phyloP scores from a whole-genome alignment of 2,113 vertebrate genomes.

The Balaenoptera acutorostrata region DNA sequence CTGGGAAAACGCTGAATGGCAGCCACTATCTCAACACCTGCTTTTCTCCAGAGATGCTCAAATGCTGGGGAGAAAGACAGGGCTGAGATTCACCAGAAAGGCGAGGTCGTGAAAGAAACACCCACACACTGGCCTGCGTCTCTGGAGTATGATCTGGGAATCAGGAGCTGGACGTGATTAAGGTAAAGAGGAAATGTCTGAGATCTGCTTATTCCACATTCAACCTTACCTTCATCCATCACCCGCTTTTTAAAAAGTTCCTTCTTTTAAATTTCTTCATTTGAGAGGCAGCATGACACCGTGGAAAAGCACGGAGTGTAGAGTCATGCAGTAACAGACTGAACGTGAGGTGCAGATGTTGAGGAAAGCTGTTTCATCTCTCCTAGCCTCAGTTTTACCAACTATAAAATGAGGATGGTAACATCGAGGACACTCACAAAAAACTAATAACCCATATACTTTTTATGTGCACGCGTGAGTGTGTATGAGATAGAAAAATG shows the following conservation, averaged over 20 bases:
- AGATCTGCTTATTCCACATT: background rate
- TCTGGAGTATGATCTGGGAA: background rate
- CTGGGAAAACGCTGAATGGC: background rate
- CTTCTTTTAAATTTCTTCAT: background rate
- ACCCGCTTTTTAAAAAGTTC: background rate
- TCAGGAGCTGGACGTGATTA: background rate
- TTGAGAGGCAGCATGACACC: too few relatives aligned
- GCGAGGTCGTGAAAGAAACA: background rate
- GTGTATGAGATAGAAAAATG: background rate
- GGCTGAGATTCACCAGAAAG: background rate
- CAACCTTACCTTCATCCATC: background rate
- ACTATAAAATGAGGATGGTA: background rate
- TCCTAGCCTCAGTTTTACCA: background rate
- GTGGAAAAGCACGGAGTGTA: too few relatives aligned
- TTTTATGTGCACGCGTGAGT: background rate
- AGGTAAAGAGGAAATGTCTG: background rate
- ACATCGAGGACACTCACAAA: background rate
- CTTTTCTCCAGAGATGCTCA: background rate
- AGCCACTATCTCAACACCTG: background rate
- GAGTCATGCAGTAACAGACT: background rate
- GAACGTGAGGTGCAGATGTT: background rate
- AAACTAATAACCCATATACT: background rate
- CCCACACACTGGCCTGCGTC: background rate
- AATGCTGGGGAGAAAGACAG: rapidly evolving
- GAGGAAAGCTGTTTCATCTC: too few relatives aligned